These are phyloP conservation scores for Loripinus fragilis DNA, from an alignment of 2,888 invertebrate genomes.

Conservation along the genomic window DNA sequence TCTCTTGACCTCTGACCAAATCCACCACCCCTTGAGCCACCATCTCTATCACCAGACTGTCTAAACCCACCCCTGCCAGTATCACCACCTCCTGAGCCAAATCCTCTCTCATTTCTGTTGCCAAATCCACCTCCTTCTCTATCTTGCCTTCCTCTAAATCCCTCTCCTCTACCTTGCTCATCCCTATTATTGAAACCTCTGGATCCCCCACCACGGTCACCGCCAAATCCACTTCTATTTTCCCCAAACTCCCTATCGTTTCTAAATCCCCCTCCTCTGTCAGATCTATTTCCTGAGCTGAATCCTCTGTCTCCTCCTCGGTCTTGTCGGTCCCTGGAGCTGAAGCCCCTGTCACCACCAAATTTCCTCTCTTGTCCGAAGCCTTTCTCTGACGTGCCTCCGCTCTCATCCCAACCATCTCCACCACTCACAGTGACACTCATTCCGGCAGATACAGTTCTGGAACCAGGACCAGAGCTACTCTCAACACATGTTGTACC, in stretches of 20 bases:
- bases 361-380: constrained; percentile 36
- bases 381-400: constrained; percentile 23
- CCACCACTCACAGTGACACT: constrained; percentile 29
- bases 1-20: constrained; percentile 20
- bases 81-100: constrained; percentile 32
- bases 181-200: neutral
- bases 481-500: neutral
- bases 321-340: neutral
- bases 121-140: constrained; percentile 54
- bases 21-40: constrained; percentile 22
- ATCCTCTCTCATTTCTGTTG: constrained; percentile 30
- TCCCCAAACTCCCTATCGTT: neutral
- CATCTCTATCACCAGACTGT: constrained; percentile 19
- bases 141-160: constrained; percentile 30
- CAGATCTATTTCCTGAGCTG: neutral
- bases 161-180: neutral
- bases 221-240: constrained; percentile 9
- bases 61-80: constrained; percentile 54
- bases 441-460: constrained; percentile 1
- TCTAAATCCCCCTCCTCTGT: constrained; percentile 10
- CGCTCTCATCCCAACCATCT: constrained; percentile 44
- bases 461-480: neutral
- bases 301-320: constrained; percentile 13
- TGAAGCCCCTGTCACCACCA: constrained; percentile 20
- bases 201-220: constrained; percentile 26